A percentile compares a stretch with the other conserved stretches of the same genome.
These are phyloP conservation scores for Psylliodes chrysocephalus DNA, from an alignment of 2,888 invertebrate species.

Conservation along the genomic window DNA sequence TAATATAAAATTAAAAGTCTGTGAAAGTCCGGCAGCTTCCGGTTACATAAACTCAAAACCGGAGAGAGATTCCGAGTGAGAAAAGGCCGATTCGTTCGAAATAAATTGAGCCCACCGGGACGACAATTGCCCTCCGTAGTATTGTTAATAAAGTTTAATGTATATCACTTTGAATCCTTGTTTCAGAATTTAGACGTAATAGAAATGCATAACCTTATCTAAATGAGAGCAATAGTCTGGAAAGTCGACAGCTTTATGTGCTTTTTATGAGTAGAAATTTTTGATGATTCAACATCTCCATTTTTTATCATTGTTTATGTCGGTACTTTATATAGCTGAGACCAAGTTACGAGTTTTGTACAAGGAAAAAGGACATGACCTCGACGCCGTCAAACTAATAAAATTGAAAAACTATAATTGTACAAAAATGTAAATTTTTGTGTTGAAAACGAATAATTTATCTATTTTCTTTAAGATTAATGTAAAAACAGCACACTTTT, in stretches of 20 bases:
- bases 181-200: conserved; percentile 17
- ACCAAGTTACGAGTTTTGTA: too few species aligned
- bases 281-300: too few species aligned
- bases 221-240: conserved; percentile 21
- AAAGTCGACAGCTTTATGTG: neutral
- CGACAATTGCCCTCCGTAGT: conserved; percentile 5
- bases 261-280: too few species aligned
- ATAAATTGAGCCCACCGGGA: conserved; percentile 17
- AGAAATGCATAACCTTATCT: conserved; percentile 22
- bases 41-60: neutral
- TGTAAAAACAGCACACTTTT: too few species aligned
- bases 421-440: too few species aligned
- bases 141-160: conserved; percentile 24
- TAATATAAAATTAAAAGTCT: neutral
- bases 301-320: too few species aligned
- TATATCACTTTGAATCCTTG: conserved; percentile 20
- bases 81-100: conserved; percentile 10
- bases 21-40: neutral
- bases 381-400: too few species aligned
- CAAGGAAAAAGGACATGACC: too few species aligned
- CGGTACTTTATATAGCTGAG: too few species aligned
- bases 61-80: conserved; percentile 1
- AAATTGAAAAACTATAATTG: too few species aligned
- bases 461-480: too few species aligned
- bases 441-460: too few species aligned